Percentiles rank a stretch among this genome's conserved stretches.
Conservation (phyloP, 2,888 invertebrate species). For the Leucoptera coffeella region DNA sequence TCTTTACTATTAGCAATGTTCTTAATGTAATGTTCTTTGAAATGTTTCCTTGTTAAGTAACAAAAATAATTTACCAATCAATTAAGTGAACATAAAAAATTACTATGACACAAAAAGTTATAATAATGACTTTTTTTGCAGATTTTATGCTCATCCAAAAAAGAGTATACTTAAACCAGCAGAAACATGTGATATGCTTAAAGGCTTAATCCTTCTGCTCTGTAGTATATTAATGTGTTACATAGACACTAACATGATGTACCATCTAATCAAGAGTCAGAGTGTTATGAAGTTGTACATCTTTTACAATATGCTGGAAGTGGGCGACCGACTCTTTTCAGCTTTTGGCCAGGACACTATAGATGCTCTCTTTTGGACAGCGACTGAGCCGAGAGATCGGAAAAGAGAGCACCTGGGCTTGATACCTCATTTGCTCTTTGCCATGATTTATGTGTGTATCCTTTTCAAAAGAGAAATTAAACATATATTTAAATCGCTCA, state of each 20-base stretch:
- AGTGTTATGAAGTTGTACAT: conserved; percentile 99
- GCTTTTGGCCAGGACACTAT: conserved; percentile 97
- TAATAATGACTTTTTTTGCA: conserved; percentile 19
- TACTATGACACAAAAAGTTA: too few relatives aligned
- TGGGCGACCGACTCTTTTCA: conserved; percentile 91
- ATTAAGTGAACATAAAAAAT: too few relatives aligned
- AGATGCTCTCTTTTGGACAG: conserved; percentile 97
- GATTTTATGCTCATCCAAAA: conserved; percentile 21
- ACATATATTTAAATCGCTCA: conserved; percentile 3
- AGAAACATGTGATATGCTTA: conserved; percentile 93
- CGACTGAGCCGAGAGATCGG: conserved; percentile 85
- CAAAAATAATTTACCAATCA: too few relatives aligned
- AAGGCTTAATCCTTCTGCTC: conserved; percentile 80
- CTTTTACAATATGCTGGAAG: conserved; percentile 99
- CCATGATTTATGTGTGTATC: conserved; percentile 92
- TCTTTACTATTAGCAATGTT: too few relatives aligned
- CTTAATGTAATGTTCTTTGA: too few relatives aligned
- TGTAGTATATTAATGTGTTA: conserved; percentile 82
- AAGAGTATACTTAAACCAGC: conserved; percentile 71
- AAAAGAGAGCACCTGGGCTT: conserved; percentile 81
- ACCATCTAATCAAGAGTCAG: conserved; percentile 95
- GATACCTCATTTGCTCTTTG: conserved; percentile 85
- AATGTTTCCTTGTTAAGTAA: too few relatives aligned
- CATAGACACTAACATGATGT: conserved; percentile 96
- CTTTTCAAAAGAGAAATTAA: conserved; percentile 40